phyloP scores from a whole-genome alignment of 2,888 invertebrate genomes.

The Cantharis flavilabris region DNA sequence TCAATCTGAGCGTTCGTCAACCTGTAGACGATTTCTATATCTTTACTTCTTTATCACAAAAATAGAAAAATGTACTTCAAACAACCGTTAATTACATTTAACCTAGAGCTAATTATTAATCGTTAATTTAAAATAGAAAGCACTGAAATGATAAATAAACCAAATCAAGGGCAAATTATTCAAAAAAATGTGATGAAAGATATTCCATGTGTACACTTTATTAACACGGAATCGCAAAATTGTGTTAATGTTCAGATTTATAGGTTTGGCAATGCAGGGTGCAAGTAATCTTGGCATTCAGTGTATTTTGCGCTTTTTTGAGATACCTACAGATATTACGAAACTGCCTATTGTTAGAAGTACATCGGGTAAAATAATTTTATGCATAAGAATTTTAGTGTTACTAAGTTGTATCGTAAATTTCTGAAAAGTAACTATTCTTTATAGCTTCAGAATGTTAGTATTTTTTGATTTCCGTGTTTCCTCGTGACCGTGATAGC shows the following conservation, averaged over 20 bases:
- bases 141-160: neutral
- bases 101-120: neutral
- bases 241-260: slow-evolving; percentile 12
- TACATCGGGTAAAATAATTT: neutral
- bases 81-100: neutral
- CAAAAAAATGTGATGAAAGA: neutral
- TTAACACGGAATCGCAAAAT: slow-evolving; percentile 7
- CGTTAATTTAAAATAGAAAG: neutral
- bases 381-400: neutral
- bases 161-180: neutral
- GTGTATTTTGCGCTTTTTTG: neutral
- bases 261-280: slow-evolving; percentile 6
- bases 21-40: neutral
- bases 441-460: neutral
- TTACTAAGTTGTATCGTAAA: neutral
- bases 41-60: neutral
- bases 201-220: neutral
- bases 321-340: neutral
- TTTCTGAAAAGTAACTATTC: neutral
- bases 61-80: neutral
- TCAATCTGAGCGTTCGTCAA: neutral
- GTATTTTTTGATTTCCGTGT: neutral
- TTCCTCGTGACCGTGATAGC: neutral
- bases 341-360: neutral
- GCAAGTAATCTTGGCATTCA: slow-evolving; percentile 8